Percentiles rank a stretch among this genome's conserved stretches.
Conservation (phyloP, 2,113 vertebrate genomes). For the Sigmodon hispidus region DNA sequence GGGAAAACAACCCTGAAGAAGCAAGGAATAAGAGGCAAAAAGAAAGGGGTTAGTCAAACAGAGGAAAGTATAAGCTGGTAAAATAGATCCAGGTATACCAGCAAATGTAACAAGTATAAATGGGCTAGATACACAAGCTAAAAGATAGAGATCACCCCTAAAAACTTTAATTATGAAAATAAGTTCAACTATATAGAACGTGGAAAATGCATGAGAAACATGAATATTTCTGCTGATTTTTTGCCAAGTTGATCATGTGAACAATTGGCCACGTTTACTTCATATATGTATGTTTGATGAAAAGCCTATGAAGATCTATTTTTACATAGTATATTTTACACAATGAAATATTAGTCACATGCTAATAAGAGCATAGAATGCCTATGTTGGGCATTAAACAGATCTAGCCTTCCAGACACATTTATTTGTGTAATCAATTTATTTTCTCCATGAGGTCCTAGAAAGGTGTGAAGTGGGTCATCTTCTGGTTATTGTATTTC, state of each 20-base stretch:
- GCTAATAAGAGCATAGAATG: neutral
- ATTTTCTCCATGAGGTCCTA: neutral
- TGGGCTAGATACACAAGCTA: slow-evolving; percentile 58
- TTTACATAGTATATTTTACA: neutral
- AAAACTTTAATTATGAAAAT: neutral
- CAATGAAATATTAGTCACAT: slow-evolving; percentile 3
- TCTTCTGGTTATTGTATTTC: slow-evolving; percentile 6
- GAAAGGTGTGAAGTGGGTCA: neutral
- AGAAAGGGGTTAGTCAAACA: neutral
- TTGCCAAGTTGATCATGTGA: neutral
- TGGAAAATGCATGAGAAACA: neutral
- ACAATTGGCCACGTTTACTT: neutral
- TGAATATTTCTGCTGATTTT: too few species aligned
- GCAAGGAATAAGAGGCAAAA: neutral
- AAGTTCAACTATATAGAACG: neutral
- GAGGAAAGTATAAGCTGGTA: neutral
- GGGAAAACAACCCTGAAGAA: neutral
- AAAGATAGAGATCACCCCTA: slow-evolving; percentile 65
- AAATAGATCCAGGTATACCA: slow-evolving; percentile 22
- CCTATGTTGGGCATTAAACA: neutral
- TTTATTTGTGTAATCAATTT: neutral
- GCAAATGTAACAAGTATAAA: slow-evolving; percentile 68
- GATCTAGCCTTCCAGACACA: neutral
- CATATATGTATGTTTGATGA: too few species aligned
- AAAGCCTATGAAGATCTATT: neutral